Evolutionary conservation across 2,797 vertebrate species (phyloP), one percentile per base, ranked within the genome.

Genomic region (Gephyroberyx darwinii): DNA sequence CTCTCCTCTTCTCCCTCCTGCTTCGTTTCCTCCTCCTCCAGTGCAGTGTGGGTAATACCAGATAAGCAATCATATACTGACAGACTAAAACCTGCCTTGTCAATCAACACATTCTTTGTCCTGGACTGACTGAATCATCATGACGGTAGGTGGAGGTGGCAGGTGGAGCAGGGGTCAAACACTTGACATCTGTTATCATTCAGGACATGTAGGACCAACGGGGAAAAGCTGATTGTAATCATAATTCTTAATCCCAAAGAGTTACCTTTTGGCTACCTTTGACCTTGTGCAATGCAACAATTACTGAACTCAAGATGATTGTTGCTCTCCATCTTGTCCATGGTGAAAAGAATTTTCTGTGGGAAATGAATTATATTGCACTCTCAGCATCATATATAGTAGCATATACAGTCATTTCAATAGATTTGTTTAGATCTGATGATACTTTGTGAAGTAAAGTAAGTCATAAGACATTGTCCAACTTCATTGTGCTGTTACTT

Each of bases 1-100:
- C 2, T 63, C 54, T 58, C 30, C 10, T 14, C 2, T 52, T 64
- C 51, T 61, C 31, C 26, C 57, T 69, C 55, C 62, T 26, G 26
- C 26, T 26, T 4, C 4, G n/a, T 30, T 0, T 31, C 26, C 41
- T 19, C 30, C 22, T 51, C 60, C 56, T 68, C 41, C 43, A 19
- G 12, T 66, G 37, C 55, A 22, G 61, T 64, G 50, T 7, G 47
- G 33, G 22, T 57, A 20, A 75, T 30, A 65, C 52, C 52, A 31
- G 33, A 22, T 16, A 53, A 61, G 56, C 66, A 54, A 65, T 73
- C 65, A 62, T 63, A 51, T 51, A 71, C 56, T 64, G 51, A 71
- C 33, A 57, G 53, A 69, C 50, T 65, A 17, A 65, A 59, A 65
- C 33, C 77, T 62, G 52, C 16, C 35, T 61, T 37, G 45, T 67